These are phyloP conservation scores for Trisateles emortualis DNA, from an alignment of 2,888 invertebrate species.

Conservation along the genomic window DNA sequence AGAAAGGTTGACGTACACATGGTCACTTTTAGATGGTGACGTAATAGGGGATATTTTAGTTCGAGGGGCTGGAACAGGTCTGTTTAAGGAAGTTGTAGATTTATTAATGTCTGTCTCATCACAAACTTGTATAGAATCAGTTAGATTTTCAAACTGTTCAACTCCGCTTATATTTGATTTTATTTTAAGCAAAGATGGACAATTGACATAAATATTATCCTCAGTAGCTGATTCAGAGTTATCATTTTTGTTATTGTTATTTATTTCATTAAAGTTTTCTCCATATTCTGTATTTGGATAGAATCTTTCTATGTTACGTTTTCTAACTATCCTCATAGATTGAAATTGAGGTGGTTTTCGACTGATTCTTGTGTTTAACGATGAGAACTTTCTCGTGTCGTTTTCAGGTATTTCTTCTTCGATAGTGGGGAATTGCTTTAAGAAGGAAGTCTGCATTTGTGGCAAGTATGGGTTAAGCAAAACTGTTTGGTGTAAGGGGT, in stretches of 20 bases:
- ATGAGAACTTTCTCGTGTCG: constrained; percentile 76
- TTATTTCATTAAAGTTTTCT: constrained; percentile 81
- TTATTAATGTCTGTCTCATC: constrained; percentile 78
- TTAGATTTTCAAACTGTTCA: constrained; percentile 88
- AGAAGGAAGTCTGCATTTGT: constrained; percentile 74
- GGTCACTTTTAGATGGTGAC: constrained; percentile 80
- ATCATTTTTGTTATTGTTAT: constrained; percentile 70
- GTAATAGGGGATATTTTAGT: constrained; percentile 73
- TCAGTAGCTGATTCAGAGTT: constrained; percentile 60
- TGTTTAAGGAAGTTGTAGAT: constrained; percentile 83
- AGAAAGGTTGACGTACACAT: constrained; percentile 87
- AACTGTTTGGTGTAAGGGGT: constrained; percentile 79
- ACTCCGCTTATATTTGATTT: constrained; percentile 76
- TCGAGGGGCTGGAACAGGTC: constrained; percentile 88
- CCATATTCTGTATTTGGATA: constrained; percentile 83
- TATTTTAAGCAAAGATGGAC: constrained; percentile 69
- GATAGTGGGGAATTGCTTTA: constrained; percentile 78
- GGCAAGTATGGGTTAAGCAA: constrained; percentile 77
- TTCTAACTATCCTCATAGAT: constrained; percentile 80
- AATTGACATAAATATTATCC: constrained; percentile 80
- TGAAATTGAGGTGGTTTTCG: constrained; percentile 75
- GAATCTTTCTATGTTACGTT: constrained; percentile 81
- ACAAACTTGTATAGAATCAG: constrained; percentile 89
- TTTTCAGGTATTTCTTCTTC: constrained; percentile 70
- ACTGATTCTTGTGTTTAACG: constrained; percentile 75